phyloP scores from a whole-genome alignment of 1,140 invertebrate genomes.

The Laodelphax striatellus region DNA sequence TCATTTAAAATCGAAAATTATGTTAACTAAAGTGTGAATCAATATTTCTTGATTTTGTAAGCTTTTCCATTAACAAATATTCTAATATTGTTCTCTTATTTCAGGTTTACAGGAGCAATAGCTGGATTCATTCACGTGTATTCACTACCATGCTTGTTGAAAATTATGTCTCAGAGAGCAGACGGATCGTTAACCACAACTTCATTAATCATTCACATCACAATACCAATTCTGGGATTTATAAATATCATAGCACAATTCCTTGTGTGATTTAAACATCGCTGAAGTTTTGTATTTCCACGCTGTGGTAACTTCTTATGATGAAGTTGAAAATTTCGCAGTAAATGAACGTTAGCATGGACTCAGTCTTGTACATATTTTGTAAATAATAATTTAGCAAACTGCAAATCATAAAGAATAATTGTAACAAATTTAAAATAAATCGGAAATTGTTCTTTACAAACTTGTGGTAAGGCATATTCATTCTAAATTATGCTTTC shows the following conservation, averaged over 20 bases:
- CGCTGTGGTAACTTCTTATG: too few species aligned
- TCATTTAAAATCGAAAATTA: not conserved
- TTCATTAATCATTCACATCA: conserved; percentile 42
- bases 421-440: too few species aligned
- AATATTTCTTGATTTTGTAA: not conserved
- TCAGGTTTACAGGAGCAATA: conserved; percentile 74
- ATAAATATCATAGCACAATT: conserved; percentile 71
- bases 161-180: conserved; percentile 51
- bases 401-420: too few species aligned
- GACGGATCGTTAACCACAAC: conserved; percentile 43
- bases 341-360: too few species aligned
- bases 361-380: too few species aligned
- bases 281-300: too few species aligned
- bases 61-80: not conserved
- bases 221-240: conserved; percentile 54
- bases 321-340: too few species aligned
- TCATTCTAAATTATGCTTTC: too few species aligned
- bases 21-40: not conserved
- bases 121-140: conserved; percentile 83
- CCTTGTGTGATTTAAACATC: conserved; percentile 36
- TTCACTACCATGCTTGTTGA: conserved; percentile 62
- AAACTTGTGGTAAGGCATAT: too few species aligned
- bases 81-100: conserved; percentile 21
- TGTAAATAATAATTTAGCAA: too few species aligned
- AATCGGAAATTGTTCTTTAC: too few species aligned